Base-by-base conservation (phyloP, 2,797 vertebrate genomes). In the Rhabdomys pumilio region DNA sequence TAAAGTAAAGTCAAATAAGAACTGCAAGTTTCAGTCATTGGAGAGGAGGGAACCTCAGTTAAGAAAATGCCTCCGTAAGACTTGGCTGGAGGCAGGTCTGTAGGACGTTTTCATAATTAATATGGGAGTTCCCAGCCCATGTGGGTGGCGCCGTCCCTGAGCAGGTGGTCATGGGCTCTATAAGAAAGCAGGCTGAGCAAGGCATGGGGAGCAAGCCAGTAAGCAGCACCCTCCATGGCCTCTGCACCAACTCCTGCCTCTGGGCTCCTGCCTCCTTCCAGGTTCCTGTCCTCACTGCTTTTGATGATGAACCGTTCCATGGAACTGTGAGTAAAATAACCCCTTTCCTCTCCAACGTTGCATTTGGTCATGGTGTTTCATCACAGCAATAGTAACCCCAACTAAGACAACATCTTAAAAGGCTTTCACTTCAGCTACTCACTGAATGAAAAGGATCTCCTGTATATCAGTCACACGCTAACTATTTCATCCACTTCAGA, bases 401-500 rank as follows among this genome's bases (percentile, higher is more conserved):
- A 55, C 31, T 80, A 44, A 44, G 81, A 44, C 38, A 19, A 38
- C n/a, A 57, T 89, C 50, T 73, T 34, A 55, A 69, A 53, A 29
- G 65, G 34, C 84, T 22, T 95, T 75, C 31, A 20, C 72, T n/a
- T 75, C 6, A 34, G 13, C 29, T 26, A 89, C 29, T 81, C 20
- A 38, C 14, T 69, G 47, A 93, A 57, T 89, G 50, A 61, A 59
- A 59, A 95, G 15, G 38, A 57, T 26, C 65, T 76, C 17, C 59
- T 72, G 6, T 85, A 79, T 24, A 8, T 29, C 59, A 53, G 41
- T 41, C 9, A 61, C 10, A 59, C 9, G 44, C 82, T 65, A 47
- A 19, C 91, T 75, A 47, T 93, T 67, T 93, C 38, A 31, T 85
- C 19, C 59, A 63, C 87, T 75, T 79, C 77, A 92, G 55, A 91